Conservation (phyloP, 2,113 vertebrate genomes). For the Helogale parvula region DNA sequence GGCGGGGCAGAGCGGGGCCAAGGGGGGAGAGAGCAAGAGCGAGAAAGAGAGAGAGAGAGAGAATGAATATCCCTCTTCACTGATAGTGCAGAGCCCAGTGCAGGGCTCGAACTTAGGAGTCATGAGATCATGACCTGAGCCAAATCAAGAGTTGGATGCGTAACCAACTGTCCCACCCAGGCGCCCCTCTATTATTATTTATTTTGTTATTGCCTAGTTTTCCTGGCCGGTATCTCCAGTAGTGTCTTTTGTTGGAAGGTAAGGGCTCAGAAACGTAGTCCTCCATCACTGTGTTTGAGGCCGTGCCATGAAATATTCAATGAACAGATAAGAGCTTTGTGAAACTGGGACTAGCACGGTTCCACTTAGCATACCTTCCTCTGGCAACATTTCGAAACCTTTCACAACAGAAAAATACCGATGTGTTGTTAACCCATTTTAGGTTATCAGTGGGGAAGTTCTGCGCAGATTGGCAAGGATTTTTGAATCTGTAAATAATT, state of each 20-base stretch:
- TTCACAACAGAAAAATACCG: background rate
- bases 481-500: background rate
- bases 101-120: too few relatives aligned
- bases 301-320: background rate
- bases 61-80: too few relatives aligned
- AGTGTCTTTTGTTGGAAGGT: background rate
- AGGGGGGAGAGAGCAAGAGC: too few relatives aligned
- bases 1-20: too few relatives aligned
- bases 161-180: too few relatives aligned
- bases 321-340: background rate
- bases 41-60: too few relatives aligned
- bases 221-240: background rate
- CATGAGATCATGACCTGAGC: too few relatives aligned
- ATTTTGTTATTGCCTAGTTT: background rate
- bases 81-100: too few relatives aligned
- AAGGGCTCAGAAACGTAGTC: background rate
- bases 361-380: background rate
- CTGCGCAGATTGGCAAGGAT: background rate
- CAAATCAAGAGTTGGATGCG: too few relatives aligned
- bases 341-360: background rate
- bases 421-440: background rate
- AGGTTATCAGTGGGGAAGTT: background rate
- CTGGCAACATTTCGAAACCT: background rate
- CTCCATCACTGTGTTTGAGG: background rate
- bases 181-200: too few relatives aligned